These are phyloP conservation scores for Sebastes flavidus DNA, from an alignment of 2,797 vertebrate species.

Conservation along the genomic window DNA sequence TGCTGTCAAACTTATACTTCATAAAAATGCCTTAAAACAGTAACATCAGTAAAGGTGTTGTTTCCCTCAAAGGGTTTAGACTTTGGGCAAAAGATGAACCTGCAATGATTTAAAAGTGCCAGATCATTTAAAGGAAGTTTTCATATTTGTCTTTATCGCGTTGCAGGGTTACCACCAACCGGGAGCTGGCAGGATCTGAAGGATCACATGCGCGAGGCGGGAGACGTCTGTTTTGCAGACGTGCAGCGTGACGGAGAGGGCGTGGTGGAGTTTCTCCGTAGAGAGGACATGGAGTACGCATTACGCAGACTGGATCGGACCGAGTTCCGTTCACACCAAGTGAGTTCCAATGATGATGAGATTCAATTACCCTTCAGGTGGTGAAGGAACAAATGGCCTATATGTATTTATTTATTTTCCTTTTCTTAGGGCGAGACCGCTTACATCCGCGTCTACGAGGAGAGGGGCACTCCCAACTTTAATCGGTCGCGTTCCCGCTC, in stretches of 20 bases:
- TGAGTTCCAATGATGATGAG: constrained; percentile 48
- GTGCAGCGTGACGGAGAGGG: constrained; percentile 89
- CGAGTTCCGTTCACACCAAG: constrained; percentile 89
- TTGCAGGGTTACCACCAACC: constrained; percentile 85
- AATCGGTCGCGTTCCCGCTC: constrained; percentile 90
- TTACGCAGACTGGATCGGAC: constrained; percentile 88
- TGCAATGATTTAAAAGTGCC: background rate
- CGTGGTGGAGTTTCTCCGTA: constrained; percentile 89
- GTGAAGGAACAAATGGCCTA: background rate
- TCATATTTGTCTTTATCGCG: background rate
- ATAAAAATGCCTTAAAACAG: background rate
- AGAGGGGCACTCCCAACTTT: constrained; percentile 86
- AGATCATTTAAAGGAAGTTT: background rate
- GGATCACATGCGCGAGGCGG: constrained; percentile 90
- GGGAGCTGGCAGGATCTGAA: constrained; percentile 95
- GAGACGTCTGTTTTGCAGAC: constrained; percentile 89
- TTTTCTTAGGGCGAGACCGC: constrained; percentile 85
- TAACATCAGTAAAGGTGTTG: background rate
- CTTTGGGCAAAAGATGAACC: background rate
- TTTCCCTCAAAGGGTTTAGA: background rate
- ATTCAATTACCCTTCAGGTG: background rate
- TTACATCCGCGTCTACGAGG: constrained; percentile 89
- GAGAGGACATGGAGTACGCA: constrained; percentile 91
- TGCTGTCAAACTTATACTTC: background rate
- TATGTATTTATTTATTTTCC: background rate